Evolutionary conservation across 2,113 vertebrate species (phyloP).

Genomic region (Corvus cornix): DNA sequence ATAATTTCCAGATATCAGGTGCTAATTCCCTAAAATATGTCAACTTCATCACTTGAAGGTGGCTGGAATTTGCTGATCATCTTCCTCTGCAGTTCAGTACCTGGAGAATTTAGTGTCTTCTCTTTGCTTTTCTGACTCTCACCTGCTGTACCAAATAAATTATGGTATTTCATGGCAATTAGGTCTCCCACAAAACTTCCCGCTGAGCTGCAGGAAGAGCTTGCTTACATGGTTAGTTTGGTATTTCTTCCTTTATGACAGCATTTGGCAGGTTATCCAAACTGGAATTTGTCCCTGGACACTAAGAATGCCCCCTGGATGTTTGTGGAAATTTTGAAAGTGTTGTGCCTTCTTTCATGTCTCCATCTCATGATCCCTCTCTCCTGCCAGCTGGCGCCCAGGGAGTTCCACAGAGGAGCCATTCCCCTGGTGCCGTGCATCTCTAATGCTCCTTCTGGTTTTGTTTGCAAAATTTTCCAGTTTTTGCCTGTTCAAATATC

Average conservation of each 20-base stretch:
- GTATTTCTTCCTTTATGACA: neutral
- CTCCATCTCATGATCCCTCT: neutral
- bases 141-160: neutral
- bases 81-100: neutral
- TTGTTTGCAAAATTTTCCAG: too few relatives aligned
- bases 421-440: neutral
- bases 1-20: neutral
- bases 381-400: neutral
- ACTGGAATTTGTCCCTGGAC: neutral
- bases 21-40: neutral
- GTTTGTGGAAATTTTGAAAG: neutral
- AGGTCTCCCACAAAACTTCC: neutral
- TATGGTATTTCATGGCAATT: neutral
- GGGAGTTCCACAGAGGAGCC: fast-evolving
- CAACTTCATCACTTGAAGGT: neutral
- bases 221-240: neutral
- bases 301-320: neutral
- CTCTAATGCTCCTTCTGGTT: neutral
- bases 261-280: neutral
- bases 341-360: neutral
- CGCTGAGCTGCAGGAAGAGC: neutral
- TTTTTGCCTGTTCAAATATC: neutral
- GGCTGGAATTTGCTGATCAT: neutral
- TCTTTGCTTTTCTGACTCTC: neutral
- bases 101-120: neutral